Base-by-base conservation (phyloP, 2,113 vertebrate genomes). In the Vidua macroura region DNA sequence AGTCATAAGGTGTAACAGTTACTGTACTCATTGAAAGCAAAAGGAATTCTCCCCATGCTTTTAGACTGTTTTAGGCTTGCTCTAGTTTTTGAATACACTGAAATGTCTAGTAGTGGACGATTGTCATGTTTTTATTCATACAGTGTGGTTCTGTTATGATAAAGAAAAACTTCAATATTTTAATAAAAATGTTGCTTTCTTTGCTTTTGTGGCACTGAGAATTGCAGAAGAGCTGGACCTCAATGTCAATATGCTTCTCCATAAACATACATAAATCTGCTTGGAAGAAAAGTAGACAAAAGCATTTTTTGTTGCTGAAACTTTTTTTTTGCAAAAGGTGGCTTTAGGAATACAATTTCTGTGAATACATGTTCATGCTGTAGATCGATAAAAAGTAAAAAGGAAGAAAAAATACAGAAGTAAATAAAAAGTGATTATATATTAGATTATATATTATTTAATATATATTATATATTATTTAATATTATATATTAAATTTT, bases 121-220 rank as follows among this genome's bases (percentile, higher is more conserved):
- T 6, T 64, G 4, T 43, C 9, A 52, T 2, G 1, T 35, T 72
- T 91, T 84, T 22, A 13, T 79, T 10, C 7, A 4, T 64, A 24
- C 1, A 39, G 3, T 52, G 2, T 37, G 8, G 3, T 33, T 53
- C 3, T 0, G 3, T 33, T 56, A 51, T 9, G 6, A 28, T 10
- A 56, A 87, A 41, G 6, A 60, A 27, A 84, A 6, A 1, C 7
- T 76, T 70, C 22, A 48, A 28, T 64, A 52, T 30, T 27, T 11
- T 39, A 64, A 48, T 52, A 44, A 64, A 60, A 55, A 62, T 28
- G 7, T 2, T 52, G 3, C 9, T 56, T 52, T 59, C 19, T 56
- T 79, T 46, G 2, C 3, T 72, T 86, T 52, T 72, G 27, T 44
- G 13, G 48, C 27, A 59, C 23, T 24, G 11, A 46, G 17, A 76